Conservation (phyloP, 2,797 vertebrate species). For the Ciconia nigra region DNA sequence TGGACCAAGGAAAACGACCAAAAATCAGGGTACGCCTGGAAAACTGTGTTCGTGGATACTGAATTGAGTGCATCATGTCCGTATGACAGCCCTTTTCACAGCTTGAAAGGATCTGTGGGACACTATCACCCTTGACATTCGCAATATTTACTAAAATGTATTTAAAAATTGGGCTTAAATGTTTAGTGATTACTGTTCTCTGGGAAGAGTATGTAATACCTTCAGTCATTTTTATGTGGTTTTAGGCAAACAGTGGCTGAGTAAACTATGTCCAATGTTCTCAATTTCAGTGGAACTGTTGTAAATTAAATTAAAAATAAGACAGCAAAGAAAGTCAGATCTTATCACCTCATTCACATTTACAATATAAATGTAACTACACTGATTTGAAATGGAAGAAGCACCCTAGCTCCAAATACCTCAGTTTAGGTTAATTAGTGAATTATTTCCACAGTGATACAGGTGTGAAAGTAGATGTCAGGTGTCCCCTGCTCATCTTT, state of each 20-base stretch:
- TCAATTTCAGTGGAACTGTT: not conserved
- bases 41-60: not conserved
- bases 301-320: not conserved
- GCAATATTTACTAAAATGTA: not conserved
- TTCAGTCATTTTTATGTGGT: not conserved
- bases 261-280: not conserved
- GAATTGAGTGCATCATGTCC: not conserved
- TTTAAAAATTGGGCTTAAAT: not conserved
- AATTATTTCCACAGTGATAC: slow-evolving; percentile 9
- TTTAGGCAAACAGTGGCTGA: not conserved
- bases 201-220: not conserved
- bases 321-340: not conserved
- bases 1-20: not conserved
- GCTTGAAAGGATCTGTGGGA: not conserved
- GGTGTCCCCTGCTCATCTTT: not conserved
- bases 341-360: not conserved
- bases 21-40: not conserved
- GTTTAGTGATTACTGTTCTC: not conserved
- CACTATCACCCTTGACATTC: not conserved
- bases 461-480: slow-evolving; percentile 38
- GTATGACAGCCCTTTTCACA: not conserved
- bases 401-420: not conserved
- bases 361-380: not conserved
- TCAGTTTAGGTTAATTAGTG: not conserved
- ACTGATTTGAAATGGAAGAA: not conserved